These are phyloP conservation scores for Volucella inflata DNA, from an alignment of 2,888 invertebrate genomes.

Conservation along the genomic window DNA sequence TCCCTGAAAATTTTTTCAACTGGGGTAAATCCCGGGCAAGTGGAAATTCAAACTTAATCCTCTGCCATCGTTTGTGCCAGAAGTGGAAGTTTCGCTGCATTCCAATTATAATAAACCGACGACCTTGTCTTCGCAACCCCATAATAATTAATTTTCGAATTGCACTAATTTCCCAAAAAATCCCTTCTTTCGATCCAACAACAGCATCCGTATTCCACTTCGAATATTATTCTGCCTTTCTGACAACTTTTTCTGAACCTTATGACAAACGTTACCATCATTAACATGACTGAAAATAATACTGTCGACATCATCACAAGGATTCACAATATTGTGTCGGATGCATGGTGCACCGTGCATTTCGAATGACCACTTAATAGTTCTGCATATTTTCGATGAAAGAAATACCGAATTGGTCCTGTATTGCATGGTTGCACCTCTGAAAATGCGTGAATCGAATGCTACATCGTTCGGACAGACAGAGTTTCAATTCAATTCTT, in stretches of 20 bases:
- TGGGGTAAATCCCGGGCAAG: constrained; percentile 62
- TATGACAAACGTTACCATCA: constrained; percentile 24
- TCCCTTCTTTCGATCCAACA: constrained; percentile 33
- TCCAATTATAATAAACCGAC: constrained; percentile 43
- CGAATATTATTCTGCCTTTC: too few relatives aligned
- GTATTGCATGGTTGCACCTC: constrained; percentile 21
- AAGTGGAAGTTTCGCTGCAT: constrained; percentile 40
- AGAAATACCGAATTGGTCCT: constrained; percentile 14
- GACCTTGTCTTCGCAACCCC: constrained; percentile 5
- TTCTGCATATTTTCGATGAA: constrained; percentile 3
- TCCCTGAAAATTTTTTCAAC: constrained; percentile 53
- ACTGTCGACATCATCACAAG: constrained; percentile 10
- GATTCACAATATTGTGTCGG: not conserved
- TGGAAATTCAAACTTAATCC: constrained; percentile 57
- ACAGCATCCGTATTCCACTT: not conserved
- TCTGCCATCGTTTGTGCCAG: constrained; percentile 53
- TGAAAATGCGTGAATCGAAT: not conserved
- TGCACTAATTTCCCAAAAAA: constrained; percentile 44
- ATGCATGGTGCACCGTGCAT: not conserved
- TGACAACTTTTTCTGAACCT: not conserved
- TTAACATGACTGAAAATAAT: not conserved
- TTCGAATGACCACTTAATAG: not conserved
- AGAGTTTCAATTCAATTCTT: constrained; percentile 17
- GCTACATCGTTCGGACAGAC: not conserved
- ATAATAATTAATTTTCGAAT: constrained; percentile 63